phyloP scores from a whole-genome alignment of 2,888 invertebrate species.

The Vandiemenella viatica region DNA sequence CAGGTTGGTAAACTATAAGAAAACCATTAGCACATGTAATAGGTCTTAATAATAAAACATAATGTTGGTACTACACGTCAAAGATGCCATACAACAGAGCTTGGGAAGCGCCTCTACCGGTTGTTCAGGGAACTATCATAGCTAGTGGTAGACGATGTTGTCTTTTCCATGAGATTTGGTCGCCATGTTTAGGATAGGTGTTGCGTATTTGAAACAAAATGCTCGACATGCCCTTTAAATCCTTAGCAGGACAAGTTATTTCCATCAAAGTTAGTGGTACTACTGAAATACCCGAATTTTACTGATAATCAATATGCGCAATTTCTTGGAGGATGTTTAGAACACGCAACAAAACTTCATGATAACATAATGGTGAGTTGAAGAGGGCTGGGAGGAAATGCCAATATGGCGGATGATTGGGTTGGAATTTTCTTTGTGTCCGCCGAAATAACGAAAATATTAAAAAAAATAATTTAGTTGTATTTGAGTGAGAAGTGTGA shows the following conservation, averaged over 20 bases:
- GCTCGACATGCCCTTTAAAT: conserved; percentile 34
- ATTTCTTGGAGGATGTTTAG: conserved; percentile 39
- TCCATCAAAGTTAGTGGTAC: too few relatives aligned
- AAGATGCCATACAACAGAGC: too few relatives aligned
- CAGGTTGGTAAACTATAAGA: too few relatives aligned
- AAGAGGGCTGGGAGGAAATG: conserved; percentile 28
- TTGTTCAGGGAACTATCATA: not conserved
- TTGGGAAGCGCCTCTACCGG: not conserved
- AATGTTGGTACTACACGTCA: too few relatives aligned
- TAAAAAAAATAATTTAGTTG: too few relatives aligned
- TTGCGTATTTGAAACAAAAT: conserved; percentile 30
- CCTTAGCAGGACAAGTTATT: too few relatives aligned
- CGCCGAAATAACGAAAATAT: not conserved
- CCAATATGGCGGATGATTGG: conserved; percentile 30
- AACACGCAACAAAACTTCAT: conserved; percentile 41
- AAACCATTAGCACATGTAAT: too few relatives aligned
- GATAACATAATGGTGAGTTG: conserved; percentile 51
- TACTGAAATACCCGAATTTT: conserved; percentile 33
- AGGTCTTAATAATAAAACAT: too few relatives aligned
- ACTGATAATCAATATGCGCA: conserved; percentile 30
- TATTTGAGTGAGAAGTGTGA: too few relatives aligned
- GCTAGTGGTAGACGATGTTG: not conserved
- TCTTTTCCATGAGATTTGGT: conserved; percentile 23
- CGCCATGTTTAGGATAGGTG: conserved; percentile 38
- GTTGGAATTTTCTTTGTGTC: conserved; percentile 10